These are phyloP conservation scores for Cheilosia variabilis DNA, from an alignment of 2,888 invertebrate species.

Conservation along the genomic window DNA sequence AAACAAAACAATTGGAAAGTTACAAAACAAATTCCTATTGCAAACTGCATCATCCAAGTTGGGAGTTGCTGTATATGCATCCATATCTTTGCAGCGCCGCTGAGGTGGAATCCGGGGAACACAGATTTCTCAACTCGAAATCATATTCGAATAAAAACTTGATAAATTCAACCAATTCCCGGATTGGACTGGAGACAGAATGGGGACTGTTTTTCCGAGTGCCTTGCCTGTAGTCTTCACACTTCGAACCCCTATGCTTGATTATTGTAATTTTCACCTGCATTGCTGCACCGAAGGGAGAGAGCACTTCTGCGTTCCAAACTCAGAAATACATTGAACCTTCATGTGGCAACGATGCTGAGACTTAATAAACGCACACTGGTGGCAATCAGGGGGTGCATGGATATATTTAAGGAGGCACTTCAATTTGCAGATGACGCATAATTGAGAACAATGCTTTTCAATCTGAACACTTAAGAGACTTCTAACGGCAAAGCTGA, in stretches of 20 bases:
- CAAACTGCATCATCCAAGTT: conserved; percentile 25
- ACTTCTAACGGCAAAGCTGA: too few relatives aligned
- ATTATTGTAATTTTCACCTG: conserved; percentile 68
- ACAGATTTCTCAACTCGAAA: conserved; percentile 24
- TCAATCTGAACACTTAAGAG: too few relatives aligned
- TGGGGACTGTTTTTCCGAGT: conserved; percentile 6
- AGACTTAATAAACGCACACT: neutral
- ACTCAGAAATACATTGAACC: conserved; percentile 64
- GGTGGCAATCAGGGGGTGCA: conserved; percentile 12
- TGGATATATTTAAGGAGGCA: too few relatives aligned
- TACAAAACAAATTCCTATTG: conserved; percentile 5
- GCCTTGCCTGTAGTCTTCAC: conserved; percentile 23
- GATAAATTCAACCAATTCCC: conserved; percentile 53
- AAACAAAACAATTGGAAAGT: conserved; percentile 33
- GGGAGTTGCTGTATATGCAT: neutral
- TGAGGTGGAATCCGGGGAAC: conserved; percentile 15
- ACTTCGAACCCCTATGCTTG: conserved; percentile 32
- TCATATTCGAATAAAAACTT: conserved; percentile 12
- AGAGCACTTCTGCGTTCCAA: conserved; percentile 18
- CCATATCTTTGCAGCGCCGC: neutral
- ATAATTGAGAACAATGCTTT: too few relatives aligned
- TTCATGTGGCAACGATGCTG: neutral
- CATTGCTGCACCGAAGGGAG: conserved; percentile 20
- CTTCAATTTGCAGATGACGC: neutral
- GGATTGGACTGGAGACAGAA: conserved; percentile 23